Evolutionary conservation across 92 coral and sea anemone genomes (phyloP), one percentile per base, ranked within the genome.

Genomic region (Epizoanthus ramosus): DNA sequence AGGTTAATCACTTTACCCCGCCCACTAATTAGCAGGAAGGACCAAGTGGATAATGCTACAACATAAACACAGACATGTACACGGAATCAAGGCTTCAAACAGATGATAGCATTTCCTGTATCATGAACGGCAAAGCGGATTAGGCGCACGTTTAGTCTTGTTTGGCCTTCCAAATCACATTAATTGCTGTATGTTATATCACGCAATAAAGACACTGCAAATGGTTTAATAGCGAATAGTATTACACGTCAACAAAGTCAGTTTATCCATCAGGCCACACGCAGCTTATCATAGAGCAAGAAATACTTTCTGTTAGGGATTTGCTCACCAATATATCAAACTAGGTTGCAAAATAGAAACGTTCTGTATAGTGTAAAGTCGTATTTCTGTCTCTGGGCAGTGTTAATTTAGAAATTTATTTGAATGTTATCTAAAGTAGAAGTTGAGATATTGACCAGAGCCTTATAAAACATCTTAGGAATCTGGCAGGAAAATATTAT

Each of bases 21-120:
- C 80, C 80, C 56, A 57, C 80, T 16, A 57, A 28, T 57, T 57
- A 75, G 59, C 67, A 75, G 75, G 54, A 58, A 50, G 57, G 43
- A 19, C 33, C 52, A 75, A 58, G 56, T 33, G 52, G 68, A 8
- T 73, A 19, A n/a, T 47, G 3, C 18, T 33, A 45, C 37, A 73
- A 50, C 52, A 25, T 57, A 25, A 75, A 57, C 68, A 75, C 68
- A 75, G 13, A 75, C 14, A 57, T 25, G 37, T 54, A 57, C 63
- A 37, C 43, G 68, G 37, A 75, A 75, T 75, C 80, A 58, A 67
- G 10, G 16, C 14, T 50, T 50, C 54, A 50, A 50, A 8, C 50
- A 37, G 80, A 18, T 66, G 23, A 22, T 22, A 37, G 17, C 13
- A 17, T 57, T 75, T 75, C 80, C 68, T 58, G 67, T 75, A 57